Base-by-base conservation (phyloP, 2,888 invertebrate genomes). In the Patella pellucida region DNA sequence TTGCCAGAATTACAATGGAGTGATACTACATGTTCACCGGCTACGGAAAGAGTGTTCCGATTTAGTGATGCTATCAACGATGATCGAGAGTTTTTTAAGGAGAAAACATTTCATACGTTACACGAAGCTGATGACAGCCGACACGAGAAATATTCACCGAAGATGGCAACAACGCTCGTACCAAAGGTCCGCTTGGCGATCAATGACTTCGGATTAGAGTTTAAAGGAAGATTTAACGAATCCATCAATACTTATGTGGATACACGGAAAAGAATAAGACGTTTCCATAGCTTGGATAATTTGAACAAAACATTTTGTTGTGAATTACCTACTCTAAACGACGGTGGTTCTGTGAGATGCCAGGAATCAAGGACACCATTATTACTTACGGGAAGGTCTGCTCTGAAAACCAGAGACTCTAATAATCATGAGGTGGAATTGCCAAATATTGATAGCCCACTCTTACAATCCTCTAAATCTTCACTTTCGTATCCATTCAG, bases 21-120 rank as follows among this genome's bases (percentile, higher is more conserved):
- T 41, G 41, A 41, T 41, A 41, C 76, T 11, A 75, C 83, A 0
- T 80, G 77, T 4, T 81, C 85, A 2, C 84, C 85, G 23, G 76
- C 79, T 4, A 68, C 78, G 41, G 79, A 78, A 12, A 78, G 76
- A 51, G 71, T 84, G 11, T 86, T 83, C 69, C 84, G 83, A 78
- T 86, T 83, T 76, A 86, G 86, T 75, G 86, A 86, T 14, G 79
- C 85, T 70, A 84, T 86, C 11, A 78, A 82, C 31, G 81, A 82
- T 69, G 86, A 86, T 76, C 74, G 85, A 12, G 81, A 83, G 69
- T 73, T 85, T 50, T 86, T 86, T 74, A 76, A 85, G 52, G 71
- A 72, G 27, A 72, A 69, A 27, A 71, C 69, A 31, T 67, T 73
- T 23, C 19, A 23, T 71, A n/a, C 71, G 52, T 52, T 72, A n/a